Base-by-base conservation (phyloP, 2,113 vertebrate genomes). In the Natator depressus region DNA sequence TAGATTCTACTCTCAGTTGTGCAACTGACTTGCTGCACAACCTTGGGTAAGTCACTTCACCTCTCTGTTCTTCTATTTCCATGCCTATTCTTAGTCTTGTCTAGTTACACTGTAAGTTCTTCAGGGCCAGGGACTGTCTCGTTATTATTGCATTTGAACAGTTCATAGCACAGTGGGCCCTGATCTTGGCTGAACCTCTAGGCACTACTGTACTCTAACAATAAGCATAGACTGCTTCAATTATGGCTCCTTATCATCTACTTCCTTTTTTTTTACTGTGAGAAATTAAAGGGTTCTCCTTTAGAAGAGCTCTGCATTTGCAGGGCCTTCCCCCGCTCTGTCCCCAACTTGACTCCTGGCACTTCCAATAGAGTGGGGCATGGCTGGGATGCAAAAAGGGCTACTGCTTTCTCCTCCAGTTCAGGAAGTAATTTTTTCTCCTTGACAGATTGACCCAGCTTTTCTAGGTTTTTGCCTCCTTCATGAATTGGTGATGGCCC, bases 101-200 rank as follows among this genome's bases (percentile, higher is more conserved):
- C 5, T 4, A 1, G 51, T 82, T 17, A 69, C 2, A 38, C 4
- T 14, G 0, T 50, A 75, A 82, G 17, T 50, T 24, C 22, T 85
- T 78, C 0, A 1, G 0, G 0, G 1, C 8, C 11, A 25, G 55
- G 29, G 72, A 42, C 3, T 72, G 4, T 46, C 19, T 85, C 76
- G 0, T 62, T 75, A 79, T 49, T 5, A 22, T 2, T 53, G 1
- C 78, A 25, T 27, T 90, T 38, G 24, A 0, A 81, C 5, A 50
- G 1, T 72, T 80, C 25, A 81, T 55, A 0, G 54, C 69, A 53
- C 92, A 78, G 46, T 22, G 2, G 1, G 14, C 7, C 9, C 76
- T 84, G 3, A 1, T 81, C 10, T 93, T 42, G 10, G 9, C 14
- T 35, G 62, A 65, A 65, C 31, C 9, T 35, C 89, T 81, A 80